Conservation (phyloP, 2,888 invertebrate genomes). For the Agrypnus murinus region DNA sequence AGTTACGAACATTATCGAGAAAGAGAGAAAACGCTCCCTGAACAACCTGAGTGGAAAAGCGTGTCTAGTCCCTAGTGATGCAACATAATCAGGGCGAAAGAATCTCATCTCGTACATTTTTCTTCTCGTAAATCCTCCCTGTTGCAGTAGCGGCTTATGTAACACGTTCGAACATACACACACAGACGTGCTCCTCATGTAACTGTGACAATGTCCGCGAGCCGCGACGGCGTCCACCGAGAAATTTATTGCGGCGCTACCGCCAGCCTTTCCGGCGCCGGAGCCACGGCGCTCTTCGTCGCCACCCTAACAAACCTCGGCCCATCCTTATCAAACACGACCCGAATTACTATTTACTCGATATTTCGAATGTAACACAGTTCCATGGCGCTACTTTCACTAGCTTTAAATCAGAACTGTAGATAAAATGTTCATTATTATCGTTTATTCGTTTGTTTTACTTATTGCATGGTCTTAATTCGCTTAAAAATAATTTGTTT, state of each 20-base stretch:
- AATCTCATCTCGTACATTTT: neutral
- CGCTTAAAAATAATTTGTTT: too few species aligned
- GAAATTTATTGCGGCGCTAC: slow-evolving; percentile 67
- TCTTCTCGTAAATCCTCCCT: slow-evolving; percentile 17
- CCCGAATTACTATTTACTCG: slow-evolving; percentile 47
- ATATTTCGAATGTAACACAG: slow-evolving; percentile 48
- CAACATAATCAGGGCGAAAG: neutral
- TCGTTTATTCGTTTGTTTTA: too few species aligned
- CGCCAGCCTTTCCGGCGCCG: slow-evolving; percentile 66
- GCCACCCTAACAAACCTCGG: slow-evolving; percentile 46
- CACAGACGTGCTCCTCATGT: slow-evolving; percentile 51
- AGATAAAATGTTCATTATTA: neutral
- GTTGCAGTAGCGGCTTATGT: slow-evolving; percentile 26
- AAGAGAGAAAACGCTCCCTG: slow-evolving; percentile 11
- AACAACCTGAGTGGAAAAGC: slow-evolving; percentile 41
- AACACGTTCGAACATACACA: slow-evolving; percentile 34
- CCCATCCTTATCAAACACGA: slow-evolving; percentile 49
- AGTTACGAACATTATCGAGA: slow-evolving; percentile 7
- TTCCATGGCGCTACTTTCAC: slow-evolving; percentile 50
- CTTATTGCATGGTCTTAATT: too few species aligned
- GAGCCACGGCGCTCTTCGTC: slow-evolving; percentile 50
- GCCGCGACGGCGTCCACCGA: slow-evolving; percentile 66
- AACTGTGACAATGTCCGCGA: slow-evolving; percentile 67
- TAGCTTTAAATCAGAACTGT: slow-evolving; percentile 16
- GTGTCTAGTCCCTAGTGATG: slow-evolving; percentile 14